Evolutionary conservation across 2,888 invertebrate genomes (phyloP).

Genomic region (Caenorhabditis virilis): DNA sequence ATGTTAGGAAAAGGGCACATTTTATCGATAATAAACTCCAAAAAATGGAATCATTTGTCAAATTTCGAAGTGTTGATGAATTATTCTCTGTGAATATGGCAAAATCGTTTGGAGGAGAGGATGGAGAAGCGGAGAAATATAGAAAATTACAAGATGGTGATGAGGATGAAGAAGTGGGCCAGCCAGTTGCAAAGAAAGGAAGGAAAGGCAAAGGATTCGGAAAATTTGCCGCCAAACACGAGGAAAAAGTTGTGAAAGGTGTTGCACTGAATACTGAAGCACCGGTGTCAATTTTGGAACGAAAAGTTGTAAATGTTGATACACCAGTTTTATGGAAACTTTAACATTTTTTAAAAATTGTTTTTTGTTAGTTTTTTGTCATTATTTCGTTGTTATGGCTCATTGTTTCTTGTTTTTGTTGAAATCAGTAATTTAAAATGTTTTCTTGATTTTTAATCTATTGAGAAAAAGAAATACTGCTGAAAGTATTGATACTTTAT

Average conservation of each 20-base stretch:
- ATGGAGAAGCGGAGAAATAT: slow-evolving; percentile 35
- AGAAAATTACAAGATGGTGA: slow-evolving; percentile 30
- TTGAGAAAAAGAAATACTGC: not conserved
- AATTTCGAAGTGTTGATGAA: slow-evolving; percentile 44
- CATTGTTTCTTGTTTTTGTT: slow-evolving; percentile 1
- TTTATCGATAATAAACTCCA: slow-evolving; percentile 49
- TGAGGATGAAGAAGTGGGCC: slow-evolving; percentile 26
- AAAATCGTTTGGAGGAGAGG: slow-evolving; percentile 44
- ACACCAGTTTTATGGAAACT: slow-evolving; percentile 28
- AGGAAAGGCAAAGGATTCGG: slow-evolving; percentile 18
- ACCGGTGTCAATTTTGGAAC: slow-evolving; percentile 36
- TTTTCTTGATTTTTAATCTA: not conserved
- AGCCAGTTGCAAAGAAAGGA: slow-evolving; percentile 14
- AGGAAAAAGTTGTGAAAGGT: slow-evolving; percentile 19
- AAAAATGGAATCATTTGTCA: slow-evolving; percentile 47
- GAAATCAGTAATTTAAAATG: slow-evolving; percentile 1
- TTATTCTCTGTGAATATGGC: slow-evolving; percentile 47
- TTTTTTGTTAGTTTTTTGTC: slow-evolving; percentile 18
- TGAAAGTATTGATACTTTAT: not conserved
- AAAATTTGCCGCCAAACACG: slow-evolving; percentile 40
- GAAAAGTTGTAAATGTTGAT: slow-evolving; percentile 25
- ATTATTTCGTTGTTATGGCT: slow-evolving; percentile 8
- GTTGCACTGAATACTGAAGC: slow-evolving; percentile 31
- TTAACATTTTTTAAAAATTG: slow-evolving; percentile 3
- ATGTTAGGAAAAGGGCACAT: slow-evolving; percentile 47